Evolutionary conservation across 2,113 vertebrate species (phyloP).

Genomic region (Mustela lutreola): DNA sequence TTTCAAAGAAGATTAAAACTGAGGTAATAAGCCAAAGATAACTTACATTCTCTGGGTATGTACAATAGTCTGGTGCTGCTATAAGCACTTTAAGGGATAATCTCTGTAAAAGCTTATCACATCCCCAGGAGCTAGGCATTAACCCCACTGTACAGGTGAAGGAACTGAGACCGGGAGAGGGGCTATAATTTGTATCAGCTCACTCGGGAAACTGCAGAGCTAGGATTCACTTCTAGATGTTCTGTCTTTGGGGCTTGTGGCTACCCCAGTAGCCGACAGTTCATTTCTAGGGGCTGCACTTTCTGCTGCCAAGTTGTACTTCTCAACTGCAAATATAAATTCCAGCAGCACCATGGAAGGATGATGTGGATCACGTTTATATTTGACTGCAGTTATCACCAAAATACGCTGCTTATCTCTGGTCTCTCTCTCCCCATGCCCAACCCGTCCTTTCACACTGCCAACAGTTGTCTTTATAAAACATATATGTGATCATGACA

Average conservation of each 20-base stretch:
- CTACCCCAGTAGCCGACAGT: background rate
- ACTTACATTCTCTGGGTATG: background rate
- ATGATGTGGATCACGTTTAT: background rate
- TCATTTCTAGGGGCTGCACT: background rate
- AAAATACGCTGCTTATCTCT: background rate
- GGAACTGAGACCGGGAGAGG: background rate
- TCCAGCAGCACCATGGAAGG: background rate
- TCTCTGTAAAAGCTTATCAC: background rate
- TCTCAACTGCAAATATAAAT: slow-evolving; percentile 7
- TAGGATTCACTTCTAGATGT: background rate
- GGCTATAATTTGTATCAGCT: background rate
- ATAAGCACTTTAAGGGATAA: background rate
- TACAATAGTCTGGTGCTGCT: background rate
- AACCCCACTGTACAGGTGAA: background rate
- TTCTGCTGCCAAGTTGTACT: background rate
- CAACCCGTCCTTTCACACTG: background rate
- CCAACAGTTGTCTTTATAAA: slow-evolving; percentile 20
- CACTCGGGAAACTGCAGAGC: background rate
- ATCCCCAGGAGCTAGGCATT: background rate
- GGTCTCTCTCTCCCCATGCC: background rate
- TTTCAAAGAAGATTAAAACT: slow-evolving; percentile 32
- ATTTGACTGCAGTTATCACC: background rate
- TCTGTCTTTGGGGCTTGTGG: background rate
- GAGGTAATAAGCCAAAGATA: background rate
- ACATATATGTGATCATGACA: background rate